A percentile compares a stretch with the other conserved stretches of the same genome.
These are phyloP conservation scores for Chloroceryle inda DNA, from an alignment of 2,797 vertebrate genomes.

Conservation along the genomic window DNA sequence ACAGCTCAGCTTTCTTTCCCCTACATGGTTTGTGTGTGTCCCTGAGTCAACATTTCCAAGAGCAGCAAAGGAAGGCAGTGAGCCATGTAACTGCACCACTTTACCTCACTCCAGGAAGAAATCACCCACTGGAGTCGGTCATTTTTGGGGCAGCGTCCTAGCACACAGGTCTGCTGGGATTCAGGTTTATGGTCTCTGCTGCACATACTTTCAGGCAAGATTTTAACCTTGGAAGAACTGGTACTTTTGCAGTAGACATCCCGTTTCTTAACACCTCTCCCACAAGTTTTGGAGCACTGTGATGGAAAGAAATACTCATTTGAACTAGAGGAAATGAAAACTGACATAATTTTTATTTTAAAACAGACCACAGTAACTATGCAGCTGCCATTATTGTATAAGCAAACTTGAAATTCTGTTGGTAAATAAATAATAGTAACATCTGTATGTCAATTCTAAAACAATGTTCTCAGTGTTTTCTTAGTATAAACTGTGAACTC, in stretches of 20 bases:
- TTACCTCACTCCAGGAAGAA: slow-evolving; percentile 93
- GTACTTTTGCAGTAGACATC: slow-evolving; percentile 88
- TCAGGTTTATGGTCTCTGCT: slow-evolving; percentile 84
- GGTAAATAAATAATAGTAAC: not conserved
- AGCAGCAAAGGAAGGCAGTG: not conserved
- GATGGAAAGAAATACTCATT: not conserved
- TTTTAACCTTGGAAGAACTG: slow-evolving; percentile 76
- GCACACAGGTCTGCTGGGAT: slow-evolving; percentile 90
- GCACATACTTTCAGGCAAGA: slow-evolving; percentile 88
- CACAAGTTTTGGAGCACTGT: slow-evolving; percentile 97
- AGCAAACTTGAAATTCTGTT: not conserved
- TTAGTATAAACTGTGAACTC: not conserved
- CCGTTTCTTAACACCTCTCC: slow-evolving; percentile 90
- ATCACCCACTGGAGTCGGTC: slow-evolving; percentile 91
- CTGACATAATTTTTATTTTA: not conserved
- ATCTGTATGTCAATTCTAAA: not conserved
- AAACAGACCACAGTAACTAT: not conserved
- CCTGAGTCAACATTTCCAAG: not conserved
- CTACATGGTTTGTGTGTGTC: fast-evolving
- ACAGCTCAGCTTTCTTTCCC: not conserved
- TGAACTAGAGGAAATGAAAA: not conserved
- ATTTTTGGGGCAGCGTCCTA: slow-evolving; percentile 93
- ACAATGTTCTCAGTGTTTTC: not conserved
- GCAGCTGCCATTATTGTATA: not conserved
- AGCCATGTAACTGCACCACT: not conserved